Evolutionary conservation across 2,113 vertebrate species (phyloP), one percentile per base, ranked within the genome.

Genomic region (Gymnorhina tibicen): DNA sequence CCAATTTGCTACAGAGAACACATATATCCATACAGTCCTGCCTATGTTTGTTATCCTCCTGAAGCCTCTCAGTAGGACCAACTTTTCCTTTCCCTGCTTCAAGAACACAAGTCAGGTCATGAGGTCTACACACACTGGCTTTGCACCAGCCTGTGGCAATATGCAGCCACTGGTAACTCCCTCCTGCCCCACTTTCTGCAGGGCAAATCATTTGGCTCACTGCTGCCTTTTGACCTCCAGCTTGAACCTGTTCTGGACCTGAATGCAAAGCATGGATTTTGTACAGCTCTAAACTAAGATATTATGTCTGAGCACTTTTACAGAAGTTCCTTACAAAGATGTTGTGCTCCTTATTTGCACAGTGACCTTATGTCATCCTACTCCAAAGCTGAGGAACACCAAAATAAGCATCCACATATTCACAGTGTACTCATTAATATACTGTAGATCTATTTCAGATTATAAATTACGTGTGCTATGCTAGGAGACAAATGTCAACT

Each of bases 261-360:
- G 53, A 75, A 55, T 0, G 0, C 16, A 23, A 53, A 37, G 13
- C 1, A 0, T 23, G 44, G 27, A 47, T 84, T 70, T 56, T 89
- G 27, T 47, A 64, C 12, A 67, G 35, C 47, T 67, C 28, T 68
- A 50, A 47, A 14, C 21, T 17, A 27, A 69, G 19, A 17, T 59
- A 8, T 17, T 22, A 26, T 0, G 2, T 46, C 23, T 47, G 27
- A 50, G 16, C 1, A 15, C 4, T 82, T 84, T 39, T 13, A 46
- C 21, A 32, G 58, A 76, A 73, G 39, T 10, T 69, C 47, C 19
- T 77, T 72, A 47, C 21, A 4, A 69, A 59, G 28, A 11, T 2
- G 4, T 4, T 58, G 33, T 28, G 32, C 32, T 92, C 19, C n/a
- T 67, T 74, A 9, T 10, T 68, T 84, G n/a, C 1, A 1, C 6